These are phyloP conservation scores for Thumatha senex DNA, from an alignment of 2,888 invertebrate genomes.

Conservation along the genomic window DNA sequence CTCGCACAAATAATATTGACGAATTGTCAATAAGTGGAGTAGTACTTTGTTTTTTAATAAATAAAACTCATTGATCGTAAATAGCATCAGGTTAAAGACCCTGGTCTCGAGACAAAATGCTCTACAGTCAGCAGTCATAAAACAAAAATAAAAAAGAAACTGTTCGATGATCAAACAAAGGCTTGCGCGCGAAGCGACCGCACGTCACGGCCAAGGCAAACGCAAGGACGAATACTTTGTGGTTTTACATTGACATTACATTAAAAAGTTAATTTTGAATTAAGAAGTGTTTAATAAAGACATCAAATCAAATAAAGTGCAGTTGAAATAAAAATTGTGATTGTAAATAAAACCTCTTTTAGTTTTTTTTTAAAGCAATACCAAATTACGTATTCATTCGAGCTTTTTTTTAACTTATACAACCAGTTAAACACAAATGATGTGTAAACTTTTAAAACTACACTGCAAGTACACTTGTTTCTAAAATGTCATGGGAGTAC, in stretches of 20 bases:
- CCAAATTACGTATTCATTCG: too few relatives aligned
- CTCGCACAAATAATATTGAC: too few relatives aligned
- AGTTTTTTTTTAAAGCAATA: too few relatives aligned
- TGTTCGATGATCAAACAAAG: slow-evolving; percentile 72
- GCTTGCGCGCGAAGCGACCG: slow-evolving; percentile 63
- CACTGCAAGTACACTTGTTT: too few relatives aligned
- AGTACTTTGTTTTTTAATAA: too few relatives aligned
- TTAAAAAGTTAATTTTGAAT: slow-evolving; percentile 18
- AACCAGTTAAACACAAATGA: too few relatives aligned
- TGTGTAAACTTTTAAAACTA: too few relatives aligned
- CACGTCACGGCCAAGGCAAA: slow-evolving; percentile 70
- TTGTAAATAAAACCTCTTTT: too few relatives aligned
- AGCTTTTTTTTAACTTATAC: too few relatives aligned
- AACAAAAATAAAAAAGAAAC: slow-evolving; percentile 62
- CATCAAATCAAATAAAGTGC: background rate
- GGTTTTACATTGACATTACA: slow-evolving; percentile 30
- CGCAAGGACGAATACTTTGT: slow-evolving; percentile 62
- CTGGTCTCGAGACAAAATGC: slow-evolving; percentile 48
- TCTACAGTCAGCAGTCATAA: slow-evolving; percentile 51
- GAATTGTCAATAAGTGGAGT: too few relatives aligned
- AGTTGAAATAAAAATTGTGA: background rate
- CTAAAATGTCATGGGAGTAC: slow-evolving; percentile 47
- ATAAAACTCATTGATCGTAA: too few relatives aligned
- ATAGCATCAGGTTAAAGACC: slow-evolving; percentile 62
- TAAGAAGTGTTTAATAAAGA: slow-evolving; percentile 1